A percentile compares a stretch with the other conserved stretches of the same genome.
phyloP scores from a whole-genome alignment of 1,140 invertebrate species.

The Meloidogyne exigua region DNA sequence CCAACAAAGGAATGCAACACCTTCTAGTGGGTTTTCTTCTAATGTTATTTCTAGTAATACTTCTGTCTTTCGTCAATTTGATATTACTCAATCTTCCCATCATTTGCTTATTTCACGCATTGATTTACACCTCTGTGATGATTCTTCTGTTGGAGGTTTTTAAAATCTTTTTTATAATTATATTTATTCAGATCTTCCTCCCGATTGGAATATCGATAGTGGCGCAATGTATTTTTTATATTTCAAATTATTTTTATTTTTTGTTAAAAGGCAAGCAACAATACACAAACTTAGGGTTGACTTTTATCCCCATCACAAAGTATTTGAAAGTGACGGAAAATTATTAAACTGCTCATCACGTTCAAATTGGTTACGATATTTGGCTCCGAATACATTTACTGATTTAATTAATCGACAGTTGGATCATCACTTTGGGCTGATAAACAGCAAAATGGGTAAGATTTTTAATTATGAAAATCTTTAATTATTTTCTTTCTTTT shows the following conservation, averaged over 20 bases:
- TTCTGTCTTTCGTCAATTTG: slow-evolving; percentile 67
- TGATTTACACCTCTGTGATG: slow-evolving; percentile 94
- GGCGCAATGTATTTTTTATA: slow-evolving; percentile 74
- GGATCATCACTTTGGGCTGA: slow-evolving; percentile 69
- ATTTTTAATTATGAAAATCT: background rate
- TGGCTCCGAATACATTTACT: slow-evolving; percentile 52
- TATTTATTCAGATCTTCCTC: slow-evolving; percentile 54
- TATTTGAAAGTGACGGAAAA: slow-evolving; percentile 25
- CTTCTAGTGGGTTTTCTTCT: background rate
- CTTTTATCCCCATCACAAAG: slow-evolving; percentile 76
- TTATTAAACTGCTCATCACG: slow-evolving; percentile 13
- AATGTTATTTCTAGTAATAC: background rate
- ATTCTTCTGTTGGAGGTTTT: slow-evolving; percentile 65
- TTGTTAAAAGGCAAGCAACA: slow-evolving; percentile 73
- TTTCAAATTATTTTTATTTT: too few relatives aligned
- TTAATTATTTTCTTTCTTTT: slow-evolving; percentile 27
- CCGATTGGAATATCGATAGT: slow-evolving; percentile 71
- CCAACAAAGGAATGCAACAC: background rate
- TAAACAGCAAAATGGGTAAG: slow-evolving; percentile 55
- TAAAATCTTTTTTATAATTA: too few relatives aligned
- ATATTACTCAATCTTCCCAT: slow-evolving; percentile 94
- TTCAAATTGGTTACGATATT: slow-evolving; percentile 50
- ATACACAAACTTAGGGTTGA: slow-evolving; percentile 82
- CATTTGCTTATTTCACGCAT: slow-evolving; percentile 89
- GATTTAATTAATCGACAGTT: slow-evolving; percentile 64